A percentile compares a stretch with the other conserved stretches of the same genome.
phyloP scores from a whole-genome alignment of 2,888 invertebrate species.

The Ormyrus nitidulus region DNA sequence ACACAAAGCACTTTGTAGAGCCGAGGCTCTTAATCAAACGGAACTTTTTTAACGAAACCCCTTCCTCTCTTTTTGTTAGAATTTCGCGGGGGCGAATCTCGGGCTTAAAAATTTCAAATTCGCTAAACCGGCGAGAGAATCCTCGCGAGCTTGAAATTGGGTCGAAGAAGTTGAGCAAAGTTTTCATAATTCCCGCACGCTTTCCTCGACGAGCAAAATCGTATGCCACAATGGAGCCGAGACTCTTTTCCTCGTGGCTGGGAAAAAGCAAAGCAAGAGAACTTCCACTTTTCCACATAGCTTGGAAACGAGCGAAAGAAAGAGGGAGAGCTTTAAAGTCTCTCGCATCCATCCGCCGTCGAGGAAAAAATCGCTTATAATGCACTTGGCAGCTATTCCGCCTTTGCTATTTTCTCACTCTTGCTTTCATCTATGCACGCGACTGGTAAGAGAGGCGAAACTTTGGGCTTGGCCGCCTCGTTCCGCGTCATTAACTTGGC shows the following conservation, averaged over 20 bases:
- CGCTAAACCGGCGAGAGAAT: conserved; percentile 9
- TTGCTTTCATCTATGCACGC: neutral
- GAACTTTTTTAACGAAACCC: conserved; percentile 30
- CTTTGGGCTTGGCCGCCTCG: conserved; percentile 15
- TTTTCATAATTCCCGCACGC: conserved; percentile 46
- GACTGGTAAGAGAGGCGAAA: neutral
- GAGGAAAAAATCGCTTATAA: conserved; percentile 41
- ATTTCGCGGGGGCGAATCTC: conserved; percentile 1
- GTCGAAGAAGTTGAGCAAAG: conserved; percentile 45
- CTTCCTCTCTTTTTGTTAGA: neutral
- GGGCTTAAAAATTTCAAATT: conserved; percentile 42
- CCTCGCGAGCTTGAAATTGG: conserved; percentile 9
- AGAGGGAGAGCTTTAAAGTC: too few relatives aligned
- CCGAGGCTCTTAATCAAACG: conserved; percentile 22
- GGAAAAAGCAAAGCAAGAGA: conserved; percentile 3
- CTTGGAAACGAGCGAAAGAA: too few relatives aligned
- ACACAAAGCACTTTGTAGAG: neutral
- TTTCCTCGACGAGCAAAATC: neutral
- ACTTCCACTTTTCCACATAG: neutral
- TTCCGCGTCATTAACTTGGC: conserved; percentile 41
- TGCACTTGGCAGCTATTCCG: conserved; percentile 44
- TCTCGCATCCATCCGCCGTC: too few relatives aligned
- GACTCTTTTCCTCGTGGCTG: neutral
- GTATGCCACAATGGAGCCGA: neutral
- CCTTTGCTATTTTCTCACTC: neutral